Conservation (phyloP, 2,113 vertebrate species). For the Poeciliopsis occidentalis region DNA sequence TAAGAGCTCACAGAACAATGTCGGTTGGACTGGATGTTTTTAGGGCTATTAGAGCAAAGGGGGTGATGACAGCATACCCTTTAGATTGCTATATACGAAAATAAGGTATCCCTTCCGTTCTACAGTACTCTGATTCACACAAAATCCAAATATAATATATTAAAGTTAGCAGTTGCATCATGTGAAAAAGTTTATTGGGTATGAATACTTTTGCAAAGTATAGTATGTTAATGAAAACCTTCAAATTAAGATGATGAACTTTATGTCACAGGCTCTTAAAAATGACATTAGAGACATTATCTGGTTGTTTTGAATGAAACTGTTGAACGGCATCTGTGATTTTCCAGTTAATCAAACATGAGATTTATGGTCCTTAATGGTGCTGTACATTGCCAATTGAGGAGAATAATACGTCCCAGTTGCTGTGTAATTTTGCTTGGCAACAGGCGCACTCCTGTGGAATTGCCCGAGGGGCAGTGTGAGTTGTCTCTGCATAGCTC, state of each 20-base stretch:
- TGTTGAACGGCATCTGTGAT: constrained; percentile 46
- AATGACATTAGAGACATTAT: constrained; percentile 15
- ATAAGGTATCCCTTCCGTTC: too few species aligned
- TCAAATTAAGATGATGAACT: background rate
- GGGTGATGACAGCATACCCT: too few species aligned
- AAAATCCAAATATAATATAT: too few species aligned
- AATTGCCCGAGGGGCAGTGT: constrained; percentile 69
- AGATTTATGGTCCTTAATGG: constrained; percentile 76
- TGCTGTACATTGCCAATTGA: constrained; percentile 76
- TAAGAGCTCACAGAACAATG: too few species aligned
- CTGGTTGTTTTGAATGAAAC: constrained; percentile 25
- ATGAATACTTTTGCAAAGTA: too few species aligned
- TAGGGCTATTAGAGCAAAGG: too few species aligned
- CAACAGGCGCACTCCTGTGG: constrained; percentile 76
- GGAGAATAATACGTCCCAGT: constrained; percentile 79
- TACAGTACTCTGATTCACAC: too few species aligned
- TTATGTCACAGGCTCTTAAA: background rate
- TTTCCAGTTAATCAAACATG: constrained; percentile 73
- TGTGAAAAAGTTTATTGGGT: too few species aligned
- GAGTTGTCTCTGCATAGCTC: constrained; percentile 70
- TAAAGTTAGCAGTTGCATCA: too few species aligned
- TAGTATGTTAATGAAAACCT: background rate
- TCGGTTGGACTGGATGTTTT: too few species aligned
- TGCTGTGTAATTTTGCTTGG: constrained; percentile 80
- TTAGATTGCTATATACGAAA: too few species aligned